A percentile compares a stretch with the other conserved stretches of the same genome.
Conservation (phyloP, 2,888 invertebrate species). For the Acronicta alni region DNA sequence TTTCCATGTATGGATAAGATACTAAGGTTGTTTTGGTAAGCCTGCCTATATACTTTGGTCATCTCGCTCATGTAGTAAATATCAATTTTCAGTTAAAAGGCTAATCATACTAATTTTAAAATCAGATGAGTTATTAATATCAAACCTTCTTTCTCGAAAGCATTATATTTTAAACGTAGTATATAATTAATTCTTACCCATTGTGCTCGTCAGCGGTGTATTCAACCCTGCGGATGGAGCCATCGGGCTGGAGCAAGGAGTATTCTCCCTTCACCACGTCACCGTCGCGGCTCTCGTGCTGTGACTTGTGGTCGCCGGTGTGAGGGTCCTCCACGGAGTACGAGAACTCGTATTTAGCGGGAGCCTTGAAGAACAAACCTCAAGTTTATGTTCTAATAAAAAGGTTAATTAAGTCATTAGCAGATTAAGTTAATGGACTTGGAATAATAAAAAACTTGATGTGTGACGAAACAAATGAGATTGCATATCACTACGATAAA, state of each 20-base stretch:
- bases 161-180: too few species aligned
- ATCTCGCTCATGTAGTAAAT: too few species aligned
- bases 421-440: not conserved
- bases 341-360: conserved; percentile 89
- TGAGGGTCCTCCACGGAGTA: conserved; percentile 89
- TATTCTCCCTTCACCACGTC: conserved; percentile 87
- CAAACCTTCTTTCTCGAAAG: too few species aligned
- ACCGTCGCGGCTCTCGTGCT: conserved; percentile 84
- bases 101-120: too few species aligned
- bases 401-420: not conserved
- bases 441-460: not conserved
- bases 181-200: conserved; percentile 73
- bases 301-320: conserved; percentile 89
- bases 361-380: conserved; percentile 69
- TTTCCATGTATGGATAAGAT: too few species aligned
- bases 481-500: not conserved
- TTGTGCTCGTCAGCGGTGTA: conserved; percentile 88
- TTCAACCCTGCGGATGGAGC: conserved; percentile 87
- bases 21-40: too few species aligned
- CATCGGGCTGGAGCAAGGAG: conserved; percentile 88
- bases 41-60: too few species aligned
- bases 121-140: too few species aligned
- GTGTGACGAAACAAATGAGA: not conserved
- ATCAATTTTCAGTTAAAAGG: too few species aligned
- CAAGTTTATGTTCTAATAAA: not conserved